Percentiles rank a stretch among this genome's conserved stretches.
phyloP scores from a whole-genome alignment of 2,797 vertebrate species.

The Sphenodon punctatus region DNA sequence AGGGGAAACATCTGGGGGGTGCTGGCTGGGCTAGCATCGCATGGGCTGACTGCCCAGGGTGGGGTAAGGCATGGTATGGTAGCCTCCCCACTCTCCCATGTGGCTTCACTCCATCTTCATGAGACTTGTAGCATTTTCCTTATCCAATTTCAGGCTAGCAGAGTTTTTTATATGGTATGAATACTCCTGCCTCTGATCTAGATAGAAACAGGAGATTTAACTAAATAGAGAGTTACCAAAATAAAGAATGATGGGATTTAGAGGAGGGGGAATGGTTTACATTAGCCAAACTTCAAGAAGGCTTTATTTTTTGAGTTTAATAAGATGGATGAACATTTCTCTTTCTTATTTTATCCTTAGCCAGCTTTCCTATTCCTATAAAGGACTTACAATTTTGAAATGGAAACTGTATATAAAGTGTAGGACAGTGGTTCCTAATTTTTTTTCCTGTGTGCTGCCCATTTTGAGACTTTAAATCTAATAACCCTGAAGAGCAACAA shows the following conservation, averaged over 20 bases:
- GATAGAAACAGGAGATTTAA: not conserved
- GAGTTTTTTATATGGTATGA: not conserved
- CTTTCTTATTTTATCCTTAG: not conserved
- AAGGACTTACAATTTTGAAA: not conserved
- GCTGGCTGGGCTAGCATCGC: too few species aligned
- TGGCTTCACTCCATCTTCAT: too few species aligned
- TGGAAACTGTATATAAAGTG: not conserved
- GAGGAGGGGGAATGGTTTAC: not conserved
- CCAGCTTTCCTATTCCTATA: not conserved
- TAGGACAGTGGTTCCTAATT: too few species aligned
- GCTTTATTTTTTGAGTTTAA: not conserved
- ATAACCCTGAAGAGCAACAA: too few species aligned
- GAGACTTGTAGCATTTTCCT: not conserved
- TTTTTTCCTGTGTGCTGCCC: too few species aligned
- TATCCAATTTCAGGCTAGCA: not conserved
- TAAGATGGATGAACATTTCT: not conserved
- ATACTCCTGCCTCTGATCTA: not conserved
- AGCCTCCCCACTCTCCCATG: too few species aligned
- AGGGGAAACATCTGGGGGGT: too few species aligned
- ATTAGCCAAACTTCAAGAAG: not conserved
- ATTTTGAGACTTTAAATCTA: too few species aligned
- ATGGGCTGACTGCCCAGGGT: too few species aligned
- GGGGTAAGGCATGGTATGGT: too few species aligned
- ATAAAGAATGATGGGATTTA: not conserved
- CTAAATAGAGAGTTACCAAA: not conserved